phyloP scores from a whole-genome alignment of 2,113 vertebrate species.

The Danio rerio region DNA sequence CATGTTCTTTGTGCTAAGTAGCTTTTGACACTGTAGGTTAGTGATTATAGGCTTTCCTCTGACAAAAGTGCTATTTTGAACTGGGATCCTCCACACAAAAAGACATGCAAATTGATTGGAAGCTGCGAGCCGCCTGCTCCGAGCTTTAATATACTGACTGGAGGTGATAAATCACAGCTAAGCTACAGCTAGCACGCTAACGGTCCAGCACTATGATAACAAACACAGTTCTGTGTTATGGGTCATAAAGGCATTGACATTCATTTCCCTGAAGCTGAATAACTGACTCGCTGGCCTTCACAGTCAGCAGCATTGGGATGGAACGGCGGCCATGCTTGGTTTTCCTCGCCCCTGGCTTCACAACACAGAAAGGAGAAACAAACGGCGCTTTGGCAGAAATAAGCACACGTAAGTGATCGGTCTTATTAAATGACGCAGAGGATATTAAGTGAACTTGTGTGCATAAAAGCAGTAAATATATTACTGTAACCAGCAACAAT shows the following conservation, averaged over 20 bases:
- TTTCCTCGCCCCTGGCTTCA: constrained; percentile 22
- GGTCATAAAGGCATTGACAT: constrained; percentile 45
- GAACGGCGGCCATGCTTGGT: constrained; percentile 23
- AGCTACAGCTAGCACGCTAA: constrained; percentile 46
- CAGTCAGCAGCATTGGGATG: constrained; percentile 10
- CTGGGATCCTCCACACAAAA: constrained; percentile 7
- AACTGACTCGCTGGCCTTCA: constrained; percentile 32
- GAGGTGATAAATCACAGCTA: constrained; percentile 51
- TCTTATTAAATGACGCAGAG: constrained; percentile 36
- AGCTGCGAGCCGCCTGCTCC: constrained; percentile 6
- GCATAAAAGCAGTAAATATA: constrained; percentile 3
- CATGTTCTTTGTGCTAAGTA: constrained; percentile 29
- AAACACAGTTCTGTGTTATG: constrained; percentile 39
- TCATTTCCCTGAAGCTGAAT: constrained; percentile 39
- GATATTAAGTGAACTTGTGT: constrained; percentile 16
- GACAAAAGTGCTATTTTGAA: constrained; percentile 14
- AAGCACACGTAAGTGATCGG: constrained; percentile 1
- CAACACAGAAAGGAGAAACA: constrained; percentile 28
- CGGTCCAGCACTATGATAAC: constrained; percentile 43
- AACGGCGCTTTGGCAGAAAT: constrained; percentile 17
- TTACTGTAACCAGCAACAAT: too few species aligned
- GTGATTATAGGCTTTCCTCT: constrained; percentile 20
- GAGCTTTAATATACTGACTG: constrained; percentile 37
- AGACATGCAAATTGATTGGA: constrained; percentile 42
- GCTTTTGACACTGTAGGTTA: constrained; percentile 30